Base-by-base conservation (phyloP, 1,140 invertebrate genomes). In the Delia radicum region DNA sequence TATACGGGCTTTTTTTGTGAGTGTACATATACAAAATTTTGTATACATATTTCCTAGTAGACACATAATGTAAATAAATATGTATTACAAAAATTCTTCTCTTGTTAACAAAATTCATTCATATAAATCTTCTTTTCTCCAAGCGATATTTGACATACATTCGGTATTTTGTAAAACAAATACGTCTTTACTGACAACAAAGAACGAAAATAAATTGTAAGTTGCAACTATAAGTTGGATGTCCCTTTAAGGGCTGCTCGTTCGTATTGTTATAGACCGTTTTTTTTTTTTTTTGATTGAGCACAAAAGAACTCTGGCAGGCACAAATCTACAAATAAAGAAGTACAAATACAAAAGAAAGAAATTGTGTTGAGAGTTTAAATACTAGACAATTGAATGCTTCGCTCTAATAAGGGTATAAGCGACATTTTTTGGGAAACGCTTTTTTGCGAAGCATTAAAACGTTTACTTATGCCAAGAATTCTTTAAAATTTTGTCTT, bases 241-340 rank as follows among this genome's bases (percentile, higher is more conserved):
- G 65, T 69, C 65, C 65, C 65, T 69, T 69, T 69, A 24, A 69
- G 65, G 65, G 65, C 18, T 69, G 7, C n/a, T n/a, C n/a, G n/a
- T n/a, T n/a, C n/a, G n/a, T n/a, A n/a, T n/a, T n/a, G n/a, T n/a
- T n/a, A n/a, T n/a, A n/a, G n/a, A n/a, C n/a, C n/a, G n/a, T n/a
- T n/a, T n/a, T n/a, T n/a, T n/a, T n/a, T n/a, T n/a, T n/a, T n/a
- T n/a, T n/a, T n/a, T n/a, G 21, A 24, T 33, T 37, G 37, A 69
- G 7, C 18, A 69, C 29, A 69, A 37, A 31, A 18, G 13, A 67
- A 55, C 48, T 55, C 37, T 42, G 37, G 12, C 37, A 42, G 37
- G 12, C 37, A 55, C 10, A 55, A 21, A 21, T 21, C 42, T 21
- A 55, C 15, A 21, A 21, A 55, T 21, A 55, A 55, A 24, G 48